Percentiles rank a stretch among this genome's conserved stretches.
phyloP scores from a whole-genome alignment of 2,888 invertebrate genomes.

The Linyphia triangularis region DNA sequence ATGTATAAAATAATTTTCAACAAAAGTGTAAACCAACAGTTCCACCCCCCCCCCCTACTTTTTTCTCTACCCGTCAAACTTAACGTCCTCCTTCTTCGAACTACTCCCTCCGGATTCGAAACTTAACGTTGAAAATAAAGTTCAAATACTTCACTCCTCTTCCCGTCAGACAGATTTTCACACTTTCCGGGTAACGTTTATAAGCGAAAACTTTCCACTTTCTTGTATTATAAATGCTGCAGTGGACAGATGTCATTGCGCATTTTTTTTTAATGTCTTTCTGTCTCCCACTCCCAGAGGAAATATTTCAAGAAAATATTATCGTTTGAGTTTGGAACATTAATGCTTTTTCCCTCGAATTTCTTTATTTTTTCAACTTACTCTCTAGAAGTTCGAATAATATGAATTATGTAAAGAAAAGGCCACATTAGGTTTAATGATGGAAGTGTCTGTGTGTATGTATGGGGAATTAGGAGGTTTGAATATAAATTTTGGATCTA shows the following conservation, averaged over 20 bases:
- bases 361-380: too few species aligned
- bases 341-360: not conserved
- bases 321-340: not conserved
- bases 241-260: not conserved
- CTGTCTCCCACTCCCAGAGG: not conserved
- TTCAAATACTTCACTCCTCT: not conserved
- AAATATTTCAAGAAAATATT: conserved; percentile 20
- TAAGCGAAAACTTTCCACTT: not conserved
- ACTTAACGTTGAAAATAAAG: not conserved
- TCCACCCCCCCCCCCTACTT: too few species aligned
- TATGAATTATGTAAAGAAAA: conserved; percentile 12
- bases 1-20: not conserved
- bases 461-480: not conserved
- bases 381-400: not conserved
- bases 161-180: not conserved
- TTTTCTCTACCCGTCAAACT: not conserved
- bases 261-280: not conserved
- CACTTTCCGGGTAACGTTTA: not conserved
- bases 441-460: not conserved
- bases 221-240: not conserved
- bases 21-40: too few species aligned
- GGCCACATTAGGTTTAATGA: conserved; percentile 5
- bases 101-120: not conserved
- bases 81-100: not conserved
- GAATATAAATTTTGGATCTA: not conserved